phyloP scores from a whole-genome alignment of 2,888 invertebrate species.

The Beris morrisii region DNA sequence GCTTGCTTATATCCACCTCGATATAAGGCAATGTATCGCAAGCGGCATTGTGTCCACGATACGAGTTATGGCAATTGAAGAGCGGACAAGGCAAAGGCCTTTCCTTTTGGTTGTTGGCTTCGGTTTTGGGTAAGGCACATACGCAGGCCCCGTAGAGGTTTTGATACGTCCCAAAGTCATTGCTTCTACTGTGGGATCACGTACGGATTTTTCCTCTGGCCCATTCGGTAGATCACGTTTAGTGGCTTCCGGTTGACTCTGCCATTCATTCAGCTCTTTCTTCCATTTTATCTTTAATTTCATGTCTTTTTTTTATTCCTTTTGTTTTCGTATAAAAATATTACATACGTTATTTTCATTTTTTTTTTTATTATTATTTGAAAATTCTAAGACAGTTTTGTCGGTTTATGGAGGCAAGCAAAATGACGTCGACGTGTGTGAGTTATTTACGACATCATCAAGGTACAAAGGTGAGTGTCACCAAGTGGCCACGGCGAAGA shows the following conservation, averaged over 20 bases:
- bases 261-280: conserved; percentile 35
- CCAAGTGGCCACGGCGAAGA: not conserved
- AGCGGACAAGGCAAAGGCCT: conserved; percentile 21
- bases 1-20: conserved; percentile 22
- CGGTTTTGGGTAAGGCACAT: conserved; percentile 5
- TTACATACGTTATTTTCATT: conserved; percentile 17
- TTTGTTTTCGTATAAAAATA: conserved; percentile 29
- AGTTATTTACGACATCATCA: conserved; percentile 27
- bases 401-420: not conserved
- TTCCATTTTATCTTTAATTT: conserved; percentile 26
- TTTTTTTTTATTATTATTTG: conserved; percentile 15
- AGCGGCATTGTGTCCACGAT: not conserved
- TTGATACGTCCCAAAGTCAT: conserved; percentile 38
- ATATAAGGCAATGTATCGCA: conserved; percentile 19
- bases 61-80: conserved; percentile 9
- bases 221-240: conserved; percentile 44
- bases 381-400: conserved; percentile 17
- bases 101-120: conserved; percentile 19
- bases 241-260: conserved; percentile 41
- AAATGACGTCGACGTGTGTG: conserved; percentile 26
- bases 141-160: not conserved
- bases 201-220: conserved; percentile 41
- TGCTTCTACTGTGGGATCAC: conserved; percentile 41
- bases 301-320: conserved; percentile 23
- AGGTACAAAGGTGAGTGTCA: conserved; percentile 27